A percentile compares a stretch with the other conserved stretches of the same genome.
Conservation (phyloP, 2,888 invertebrate species). For the Diabrotica balteata region DNA sequence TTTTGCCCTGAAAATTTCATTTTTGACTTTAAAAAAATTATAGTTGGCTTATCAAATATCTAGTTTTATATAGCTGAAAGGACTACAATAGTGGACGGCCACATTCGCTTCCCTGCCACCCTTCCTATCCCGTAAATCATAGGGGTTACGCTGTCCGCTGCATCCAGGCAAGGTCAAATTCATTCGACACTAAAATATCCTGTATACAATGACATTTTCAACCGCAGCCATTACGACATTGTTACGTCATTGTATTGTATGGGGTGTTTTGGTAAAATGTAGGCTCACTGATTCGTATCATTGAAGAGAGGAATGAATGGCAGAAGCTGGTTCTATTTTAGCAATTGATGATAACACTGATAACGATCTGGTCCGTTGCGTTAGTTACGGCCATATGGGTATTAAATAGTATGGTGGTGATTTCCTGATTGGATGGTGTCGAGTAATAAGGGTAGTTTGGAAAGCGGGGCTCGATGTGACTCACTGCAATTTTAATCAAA, state of each 20-base stretch:
- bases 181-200: slow-evolving; percentile 13
- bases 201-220: slow-evolving; percentile 46
- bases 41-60: too few species aligned
- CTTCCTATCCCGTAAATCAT: slow-evolving; percentile 8
- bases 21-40: too few species aligned
- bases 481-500: too few species aligned
- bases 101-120: slow-evolving; percentile 12
- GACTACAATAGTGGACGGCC: not conserved
- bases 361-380: slow-evolving; percentile 41
- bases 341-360: slow-evolving; percentile 44
- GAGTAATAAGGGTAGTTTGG: slow-evolving; percentile 1
- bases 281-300: slow-evolving; percentile 54
- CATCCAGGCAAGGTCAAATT: slow-evolving; percentile 14
- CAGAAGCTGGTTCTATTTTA: slow-evolving; percentile 50
- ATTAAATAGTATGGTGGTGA: slow-evolving; percentile 35
- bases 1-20: too few species aligned
- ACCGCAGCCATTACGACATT: slow-evolving; percentile 51
- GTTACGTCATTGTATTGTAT: slow-evolving; percentile 46
- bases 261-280: slow-evolving; percentile 52
- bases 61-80: too few species aligned
- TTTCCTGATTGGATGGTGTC: slow-evolving; percentile 25
- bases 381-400: slow-evolving; percentile 48
- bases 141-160: slow-evolving; percentile 2
- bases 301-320: slow-evolving; percentile 42
- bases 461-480: too few species aligned